phyloP scores from a whole-genome alignment of 92 coral and sea anemone genomes.

The Palythoa grandis region DNA sequence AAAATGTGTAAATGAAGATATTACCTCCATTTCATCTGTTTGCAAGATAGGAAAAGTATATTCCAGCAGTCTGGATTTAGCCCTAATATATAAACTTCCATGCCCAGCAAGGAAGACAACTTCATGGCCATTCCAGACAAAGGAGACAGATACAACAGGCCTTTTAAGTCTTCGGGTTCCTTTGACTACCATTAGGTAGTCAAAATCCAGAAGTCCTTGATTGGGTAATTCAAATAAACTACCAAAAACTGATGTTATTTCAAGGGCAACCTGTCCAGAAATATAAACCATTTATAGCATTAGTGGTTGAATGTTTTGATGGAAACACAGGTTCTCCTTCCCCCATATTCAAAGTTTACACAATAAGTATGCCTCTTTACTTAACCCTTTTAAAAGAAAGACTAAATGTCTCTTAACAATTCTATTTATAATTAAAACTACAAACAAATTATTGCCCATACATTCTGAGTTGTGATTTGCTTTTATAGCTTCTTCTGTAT shows the following conservation, averaged over 20 bases:
- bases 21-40: slow-evolving; percentile 10
- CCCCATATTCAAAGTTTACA: background rate
- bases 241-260: background rate
- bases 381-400: slow-evolving; percentile 10
- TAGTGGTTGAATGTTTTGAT: background rate
- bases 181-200: slow-evolving; percentile 5
- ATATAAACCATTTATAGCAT: background rate
- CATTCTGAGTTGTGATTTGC: slow-evolving; percentile 2
- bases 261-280: background rate
- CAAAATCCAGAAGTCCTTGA: slow-evolving; percentile 1
- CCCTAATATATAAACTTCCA: background rate
- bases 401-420: background rate
- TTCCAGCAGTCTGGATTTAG: background rate
- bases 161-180: background rate
- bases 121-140: background rate
- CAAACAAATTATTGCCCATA: background rate
- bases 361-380: background rate
- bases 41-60: background rate
- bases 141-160: background rate
- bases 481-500: too few relatives aligned
- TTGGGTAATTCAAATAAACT: background rate
- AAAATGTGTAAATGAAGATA: background rate
- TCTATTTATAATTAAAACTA: background rate
- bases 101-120: slow-evolving; percentile 2
- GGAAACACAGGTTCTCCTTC: slow-evolving; percentile 4